phyloP scores from a whole-genome alignment of 2,797 vertebrate genomes.

The Eleutherodactylus coqui region DNA sequence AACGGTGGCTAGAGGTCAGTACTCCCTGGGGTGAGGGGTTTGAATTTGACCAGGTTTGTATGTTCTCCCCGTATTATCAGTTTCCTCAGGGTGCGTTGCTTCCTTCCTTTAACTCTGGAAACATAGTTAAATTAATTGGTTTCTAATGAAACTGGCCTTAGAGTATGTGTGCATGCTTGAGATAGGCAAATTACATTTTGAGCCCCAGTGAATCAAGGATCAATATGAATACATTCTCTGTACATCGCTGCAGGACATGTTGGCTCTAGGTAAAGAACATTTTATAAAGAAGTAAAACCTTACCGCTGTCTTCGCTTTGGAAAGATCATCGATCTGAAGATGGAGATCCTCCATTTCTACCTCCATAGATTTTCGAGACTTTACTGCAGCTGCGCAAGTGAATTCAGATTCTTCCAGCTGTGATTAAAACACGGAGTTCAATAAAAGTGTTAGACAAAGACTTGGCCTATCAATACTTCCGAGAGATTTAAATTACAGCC shows the following conservation, averaged over 20 bases:
- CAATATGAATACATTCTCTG: slow-evolving; percentile 8
- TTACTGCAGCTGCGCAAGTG: slow-evolving; percentile 90
- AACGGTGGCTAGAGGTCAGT: background rate
- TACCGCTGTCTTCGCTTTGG: slow-evolving; percentile 90
- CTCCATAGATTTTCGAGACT: slow-evolving; percentile 96
- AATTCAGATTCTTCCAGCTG: slow-evolving; percentile 98
- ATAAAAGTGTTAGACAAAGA: slow-evolving; percentile 9
- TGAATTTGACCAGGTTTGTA: background rate
- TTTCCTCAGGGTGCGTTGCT: background rate
- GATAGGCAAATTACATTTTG: slow-evolving; percentile 20
- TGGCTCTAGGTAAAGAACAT: slow-evolving; percentile 26
- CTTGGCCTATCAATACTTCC: background rate
- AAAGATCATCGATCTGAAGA: slow-evolving; percentile 94
- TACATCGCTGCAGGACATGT: slow-evolving; percentile 7
- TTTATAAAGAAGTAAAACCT: slow-evolving; percentile 67
- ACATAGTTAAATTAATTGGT: background rate
- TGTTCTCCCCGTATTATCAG: background rate
- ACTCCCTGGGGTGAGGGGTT: background rate
- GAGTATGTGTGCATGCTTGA: background rate
- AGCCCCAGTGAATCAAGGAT: background rate
- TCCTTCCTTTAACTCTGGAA: background rate
- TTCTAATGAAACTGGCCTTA: slow-evolving; percentile 1
- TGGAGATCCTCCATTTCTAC: slow-evolving; percentile 97
- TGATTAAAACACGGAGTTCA: slow-evolving; percentile 41
- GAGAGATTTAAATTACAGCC: background rate